These are phyloP conservation scores for Chrysemys picta DNA, from an alignment of 2,113 vertebrate genomes.

Conservation along the genomic window DNA sequence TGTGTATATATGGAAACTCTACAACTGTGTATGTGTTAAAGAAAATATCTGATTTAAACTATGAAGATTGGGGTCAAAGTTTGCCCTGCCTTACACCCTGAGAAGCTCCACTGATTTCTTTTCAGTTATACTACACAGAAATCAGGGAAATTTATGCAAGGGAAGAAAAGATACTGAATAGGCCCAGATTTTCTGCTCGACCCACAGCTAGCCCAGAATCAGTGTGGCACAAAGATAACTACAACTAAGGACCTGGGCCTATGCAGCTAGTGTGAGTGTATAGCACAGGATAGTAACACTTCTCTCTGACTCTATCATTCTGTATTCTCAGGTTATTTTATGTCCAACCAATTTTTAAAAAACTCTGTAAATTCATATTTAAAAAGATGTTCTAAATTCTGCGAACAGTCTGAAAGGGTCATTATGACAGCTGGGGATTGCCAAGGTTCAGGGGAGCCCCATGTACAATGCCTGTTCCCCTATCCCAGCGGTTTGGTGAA, in stretches of 20 bases:
- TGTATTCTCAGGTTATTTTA: background rate
- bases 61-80: background rate
- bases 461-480: background rate
- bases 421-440: background rate
- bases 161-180: background rate
- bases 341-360: background rate
- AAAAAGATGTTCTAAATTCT: background rate
- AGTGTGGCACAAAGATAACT: background rate
- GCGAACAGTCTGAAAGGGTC: background rate
- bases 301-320: background rate
- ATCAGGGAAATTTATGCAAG: background rate
- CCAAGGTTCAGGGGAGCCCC: background rate
- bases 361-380: background rate
- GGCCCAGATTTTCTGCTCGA: background rate
- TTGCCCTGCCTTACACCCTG: background rate
- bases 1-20: background rate
- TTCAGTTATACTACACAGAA: background rate
- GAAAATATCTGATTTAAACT: background rate
- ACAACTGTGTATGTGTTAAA: background rate
- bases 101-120: background rate
- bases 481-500: fast-evolving
- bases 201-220: background rate
- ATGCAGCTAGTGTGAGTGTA: background rate
- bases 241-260: background rate
- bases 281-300: too few relatives aligned